Percentiles rank a stretch among this genome's conserved stretches.
These are phyloP conservation scores for Apodemus agrarius DNA, from an alignment of 2,797 vertebrate genomes.

Conservation along the genomic window DNA sequence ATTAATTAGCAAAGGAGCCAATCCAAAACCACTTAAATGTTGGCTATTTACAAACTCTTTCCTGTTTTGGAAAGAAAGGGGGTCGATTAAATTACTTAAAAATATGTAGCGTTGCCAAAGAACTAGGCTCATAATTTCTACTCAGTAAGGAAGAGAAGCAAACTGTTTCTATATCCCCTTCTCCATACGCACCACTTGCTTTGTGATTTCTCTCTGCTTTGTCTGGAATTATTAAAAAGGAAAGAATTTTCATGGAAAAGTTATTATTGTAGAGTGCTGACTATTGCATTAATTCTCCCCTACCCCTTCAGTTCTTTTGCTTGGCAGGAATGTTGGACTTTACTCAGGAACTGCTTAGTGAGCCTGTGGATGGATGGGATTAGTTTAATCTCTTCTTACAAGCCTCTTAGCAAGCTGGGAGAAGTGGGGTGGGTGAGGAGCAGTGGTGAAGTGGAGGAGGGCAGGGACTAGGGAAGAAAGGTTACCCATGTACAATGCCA, in stretches of 20 bases:
- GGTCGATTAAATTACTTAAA: conserved; percentile 70
- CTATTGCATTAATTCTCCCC: conserved; percentile 64
- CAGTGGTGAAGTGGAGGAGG: conserved; percentile 55
- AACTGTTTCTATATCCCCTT: not conserved
- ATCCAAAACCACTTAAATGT: conserved; percentile 69
- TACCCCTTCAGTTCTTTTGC: conserved; percentile 36
- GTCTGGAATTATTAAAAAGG: not conserved
- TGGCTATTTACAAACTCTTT: conserved; percentile 65
- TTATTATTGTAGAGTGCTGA: conserved; percentile 77
- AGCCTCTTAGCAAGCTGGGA: conserved; percentile 64
- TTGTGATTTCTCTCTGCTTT: conserved; percentile 15
- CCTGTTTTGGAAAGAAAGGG: conserved; percentile 63
- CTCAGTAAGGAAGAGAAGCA: conserved; percentile 48
- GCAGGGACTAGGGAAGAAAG: conserved; percentile 70
- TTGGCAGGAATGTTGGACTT: conserved; percentile 81
- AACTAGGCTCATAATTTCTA: conserved; percentile 56
- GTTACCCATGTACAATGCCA: conserved; percentile 78
- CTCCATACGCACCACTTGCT: not conserved
- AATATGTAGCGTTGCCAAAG: conserved; percentile 27
- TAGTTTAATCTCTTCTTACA: conserved; percentile 85
- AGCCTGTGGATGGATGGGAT: conserved; percentile 82
- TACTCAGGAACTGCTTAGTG: conserved; percentile 74
- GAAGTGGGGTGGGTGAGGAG: conserved; percentile 61
- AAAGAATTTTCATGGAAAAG: conserved; percentile 76
- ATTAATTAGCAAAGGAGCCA: conserved; percentile 83